Base-by-base conservation (phyloP, 2,888 invertebrate genomes). In the Caenorhabditis imperialis region DNA sequence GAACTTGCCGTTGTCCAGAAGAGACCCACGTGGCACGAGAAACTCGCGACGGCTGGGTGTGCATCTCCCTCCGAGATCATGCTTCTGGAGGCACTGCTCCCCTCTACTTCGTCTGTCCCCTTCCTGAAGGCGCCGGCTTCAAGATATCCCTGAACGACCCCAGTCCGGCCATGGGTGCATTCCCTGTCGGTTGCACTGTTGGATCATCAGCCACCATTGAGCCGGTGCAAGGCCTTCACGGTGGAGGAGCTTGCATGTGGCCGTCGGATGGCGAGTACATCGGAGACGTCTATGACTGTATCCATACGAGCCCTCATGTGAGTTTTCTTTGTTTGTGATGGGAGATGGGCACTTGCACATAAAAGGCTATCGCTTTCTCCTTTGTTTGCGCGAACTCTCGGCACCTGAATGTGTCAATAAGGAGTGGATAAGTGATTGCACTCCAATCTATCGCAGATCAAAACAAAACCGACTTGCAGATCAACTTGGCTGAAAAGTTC, bases 201-300 rank as follows among this genome's bases (percentile, higher is more conserved):
- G 83, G 82, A 27, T 77, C 78, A 12, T 70, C 81, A 18, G 77
- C 77, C 4, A 76, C 81, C 8, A 69, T 79, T 5, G 83, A 83
- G 27, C 83, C 83, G 8, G 79, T 81, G 0, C 63, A 73, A 20
- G 82, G 82, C 3, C 72, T 82, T 14, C 77, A 83, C 38, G 83
- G 81, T 10, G 81, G 77, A 4, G 83, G 78, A 7, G 81, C 75
- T 1, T 82, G 82, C 42, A 81, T 80, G 63, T 83, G 83, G 83
- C 83, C 83, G 16, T 62, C 69, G 5, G 78, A 75, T 40, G 82
- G 82, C 8, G 83, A 83, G 48, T 83, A 58, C 45, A 72, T 83
- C 18, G 83, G 82, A 37, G 84, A 84, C 58, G 70, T 84, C 25
- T 84, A 84, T 47, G 84, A 84, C 61, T 84, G 84, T 65, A 62